These are phyloP conservation scores for Enteromius thamalakanensis DNA, from an alignment of 2,797 vertebrate genomes.

Conservation along the genomic window DNA sequence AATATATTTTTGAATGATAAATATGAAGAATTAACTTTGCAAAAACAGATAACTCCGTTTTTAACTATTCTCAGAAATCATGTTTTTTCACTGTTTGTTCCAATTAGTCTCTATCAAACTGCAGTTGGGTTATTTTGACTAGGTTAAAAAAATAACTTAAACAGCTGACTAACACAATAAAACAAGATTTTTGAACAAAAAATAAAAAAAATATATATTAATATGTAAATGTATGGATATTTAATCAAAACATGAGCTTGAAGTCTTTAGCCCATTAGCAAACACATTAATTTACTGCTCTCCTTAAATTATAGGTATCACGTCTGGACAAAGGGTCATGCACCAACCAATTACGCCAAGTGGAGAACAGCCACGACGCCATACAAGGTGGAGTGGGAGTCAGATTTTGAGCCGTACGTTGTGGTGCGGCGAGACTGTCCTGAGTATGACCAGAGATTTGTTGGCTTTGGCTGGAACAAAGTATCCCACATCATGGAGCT, in stretches of 20 bases:
- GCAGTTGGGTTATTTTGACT: too few species aligned
- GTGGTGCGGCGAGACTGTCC: conserved; percentile 92
- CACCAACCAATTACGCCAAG: conserved; percentile 90
- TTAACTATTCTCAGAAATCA: too few species aligned
- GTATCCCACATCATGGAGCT: conserved; percentile 95
- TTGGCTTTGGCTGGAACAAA: conserved; percentile 98
- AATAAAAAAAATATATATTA: too few species aligned
- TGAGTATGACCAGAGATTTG: conserved; percentile 91
- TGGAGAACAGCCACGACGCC: conserved; percentile 91
- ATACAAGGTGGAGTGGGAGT: conserved; percentile 90
- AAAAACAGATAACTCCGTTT: too few species aligned
- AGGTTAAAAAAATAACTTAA: too few species aligned
- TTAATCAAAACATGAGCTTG: background rate
- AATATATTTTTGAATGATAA: too few species aligned
- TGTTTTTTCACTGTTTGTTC: too few species aligned
- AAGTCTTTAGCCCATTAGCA: background rate
- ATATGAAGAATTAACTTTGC: too few species aligned
- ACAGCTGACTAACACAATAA: too few species aligned
- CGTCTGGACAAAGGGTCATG: conserved; percentile 92
- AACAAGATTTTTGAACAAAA: too few species aligned
- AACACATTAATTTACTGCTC: background rate
- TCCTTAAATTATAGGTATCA: conserved; percentile 81
- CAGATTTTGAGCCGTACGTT: conserved; percentile 93
- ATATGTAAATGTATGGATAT: too few species aligned
- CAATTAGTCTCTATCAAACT: too few species aligned